These are phyloP conservation scores for Yponomeuta sedellus DNA, from an alignment of 2,888 invertebrate species.

Conservation along the genomic window DNA sequence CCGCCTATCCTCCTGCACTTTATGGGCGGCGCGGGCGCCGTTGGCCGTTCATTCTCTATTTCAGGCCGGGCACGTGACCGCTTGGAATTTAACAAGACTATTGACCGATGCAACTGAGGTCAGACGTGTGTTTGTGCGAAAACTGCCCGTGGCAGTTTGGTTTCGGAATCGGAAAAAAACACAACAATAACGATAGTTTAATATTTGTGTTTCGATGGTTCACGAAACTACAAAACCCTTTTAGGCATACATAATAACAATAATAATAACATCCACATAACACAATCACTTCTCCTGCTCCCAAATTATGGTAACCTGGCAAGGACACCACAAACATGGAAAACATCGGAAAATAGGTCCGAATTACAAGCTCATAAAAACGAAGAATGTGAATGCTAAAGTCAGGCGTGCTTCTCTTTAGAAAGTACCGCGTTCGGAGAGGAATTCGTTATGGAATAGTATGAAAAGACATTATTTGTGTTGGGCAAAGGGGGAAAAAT, in stretches of 20 bases:
- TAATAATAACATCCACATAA: too few species aligned
- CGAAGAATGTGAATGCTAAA: constrained; percentile 39
- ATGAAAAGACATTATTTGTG: constrained; percentile 70
- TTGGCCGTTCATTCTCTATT: constrained; percentile 50
- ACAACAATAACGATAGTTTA: too few species aligned
- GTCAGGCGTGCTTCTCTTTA: constrained; percentile 30
- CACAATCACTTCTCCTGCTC: too few species aligned
- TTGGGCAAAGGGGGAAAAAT: constrained; percentile 53
- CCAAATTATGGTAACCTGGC: too few species aligned
- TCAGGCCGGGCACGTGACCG: constrained; percentile 30
- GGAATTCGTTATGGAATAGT: constrained; percentile 67
- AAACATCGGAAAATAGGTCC: too few species aligned
- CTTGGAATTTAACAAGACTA: neutral
- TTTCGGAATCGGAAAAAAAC: neutral
- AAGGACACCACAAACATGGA: too few species aligned
- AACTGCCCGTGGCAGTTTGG: neutral
- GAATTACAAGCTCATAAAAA: neutral
- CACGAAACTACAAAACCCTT: constrained; percentile 7
- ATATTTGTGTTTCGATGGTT: neutral
- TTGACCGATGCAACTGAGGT: constrained; percentile 6
- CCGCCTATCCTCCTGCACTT: constrained; percentile 56
- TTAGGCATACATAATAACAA: too few species aligned
- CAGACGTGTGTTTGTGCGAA: neutral
- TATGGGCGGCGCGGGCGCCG: constrained; percentile 33
- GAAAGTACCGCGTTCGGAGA: constrained; percentile 30